Evolutionary conservation across 2,797 vertebrate species (phyloP).

Genomic region (Hypotaenidia okinawae): DNA sequence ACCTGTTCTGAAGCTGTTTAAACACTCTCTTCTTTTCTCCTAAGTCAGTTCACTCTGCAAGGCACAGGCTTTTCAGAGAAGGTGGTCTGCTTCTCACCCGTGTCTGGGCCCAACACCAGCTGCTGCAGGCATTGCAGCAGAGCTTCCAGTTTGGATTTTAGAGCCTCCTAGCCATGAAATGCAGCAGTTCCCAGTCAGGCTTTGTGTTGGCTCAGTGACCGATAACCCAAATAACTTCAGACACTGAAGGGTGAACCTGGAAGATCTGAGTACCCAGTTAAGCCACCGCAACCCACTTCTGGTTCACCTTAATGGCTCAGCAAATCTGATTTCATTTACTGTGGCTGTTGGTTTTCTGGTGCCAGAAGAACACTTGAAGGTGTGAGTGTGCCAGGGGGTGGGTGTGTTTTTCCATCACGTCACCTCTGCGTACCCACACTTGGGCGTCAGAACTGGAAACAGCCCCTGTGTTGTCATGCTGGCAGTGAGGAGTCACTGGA

Average conservation of each 20-base stretch:
- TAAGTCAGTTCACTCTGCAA: background rate
- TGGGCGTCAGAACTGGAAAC: background rate
- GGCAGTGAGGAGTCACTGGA: accelerated
- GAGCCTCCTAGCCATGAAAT: background rate
- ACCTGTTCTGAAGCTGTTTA: background rate
- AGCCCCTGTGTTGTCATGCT: accelerated
- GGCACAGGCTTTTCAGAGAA: accelerated
- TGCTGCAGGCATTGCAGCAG: background rate
- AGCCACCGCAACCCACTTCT: background rate
- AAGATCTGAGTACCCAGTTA: background rate
- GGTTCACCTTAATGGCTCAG: background rate
- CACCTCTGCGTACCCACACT: background rate
- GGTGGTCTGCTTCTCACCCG: background rate
- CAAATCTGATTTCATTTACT: background rate
- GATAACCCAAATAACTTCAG: background rate
- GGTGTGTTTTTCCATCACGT: accelerated
- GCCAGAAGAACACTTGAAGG: background rate
- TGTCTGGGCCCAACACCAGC: background rate
- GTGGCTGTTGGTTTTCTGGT: background rate
- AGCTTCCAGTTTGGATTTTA: background rate
- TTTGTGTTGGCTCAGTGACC: too few species aligned
- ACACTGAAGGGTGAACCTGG: background rate
- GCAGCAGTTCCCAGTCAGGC: background rate
- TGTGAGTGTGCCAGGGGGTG: background rate
- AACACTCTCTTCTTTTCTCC: background rate